Conservation (phyloP, 2,113 vertebrate species). For the rat (Rattus norvegicus) region GRCr8 NC_086026.1:78075501-78076000, state of each 20-base stretch:
- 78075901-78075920: background rate
- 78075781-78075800: constrained; percentile 62
- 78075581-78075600: constrained; percentile 78
- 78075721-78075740: constrained; percentile 72
- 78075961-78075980: background rate
- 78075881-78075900: too few species aligned
- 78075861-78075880: background rate
- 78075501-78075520: constrained; percentile 70
- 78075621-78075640: constrained; percentile 85
- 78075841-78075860: background rate
- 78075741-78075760: constrained; percentile 64
- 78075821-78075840: constrained; percentile 36
- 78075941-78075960: background rate
- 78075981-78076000: background rate
- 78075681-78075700: constrained; percentile 81
- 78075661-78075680: constrained; percentile 80
- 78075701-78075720: constrained; percentile 81
- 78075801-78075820: constrained; percentile 5
- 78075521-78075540: constrained; percentile 70
- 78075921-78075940: background rate
- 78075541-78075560: constrained; percentile 73
- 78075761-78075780: constrained; percentile 62
- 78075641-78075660: constrained; percentile 85
- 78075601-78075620: constrained; percentile 83
- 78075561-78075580: constrained; percentile 82